Base-by-base conservation (phyloP, 1,140 invertebrate species). In the Maniola jurtina region DNA sequence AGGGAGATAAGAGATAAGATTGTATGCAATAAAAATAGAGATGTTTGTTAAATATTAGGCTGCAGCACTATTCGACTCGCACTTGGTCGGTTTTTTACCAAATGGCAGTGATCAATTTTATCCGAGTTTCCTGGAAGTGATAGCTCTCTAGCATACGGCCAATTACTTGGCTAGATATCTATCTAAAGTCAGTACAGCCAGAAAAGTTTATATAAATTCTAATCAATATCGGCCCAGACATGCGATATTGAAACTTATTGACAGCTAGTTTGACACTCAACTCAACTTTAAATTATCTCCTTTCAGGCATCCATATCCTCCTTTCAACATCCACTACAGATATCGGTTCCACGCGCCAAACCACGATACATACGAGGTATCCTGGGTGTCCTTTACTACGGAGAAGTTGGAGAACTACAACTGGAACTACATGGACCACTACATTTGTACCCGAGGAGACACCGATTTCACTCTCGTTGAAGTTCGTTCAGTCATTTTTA, bases 401-500 rank as follows among this genome's bases (percentile, higher is more conserved):
- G 97, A 99, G 88, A 97, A 98, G 79, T 89, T 99, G 25, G 98
- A 99, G 91, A 98, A 96, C 79, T 99, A 97, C 80, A 99, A 98
- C 88, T 99, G 98, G 98, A 99, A 99, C 91, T 98, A 98, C 88
- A 93, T 99, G 88, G 98, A 99, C 90, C 96, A 99, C 86, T 99
- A 99, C 83, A 97, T 99, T 65, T 98, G 97, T 83, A 97, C 96
- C 0, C 92, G 96, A 55, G 97, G 98, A 6, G 97, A 98, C 84
- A 96, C 95, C 0, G 97, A 98, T 82, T 98, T 97, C 89, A 92
- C 94, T 34, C 91, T 98, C 16, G 94, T 95, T 71, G 97, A 98
- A 92, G 96, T 97, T 60, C 40, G 60, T 70, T 36, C 48, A 52
- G 14, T 52, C 13, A 13, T 42, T 42, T 42, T n/a, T n/a, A n/a